Evolutionary conservation across 2,113 vertebrate genomes (phyloP), one percentile per base, ranked within the genome.

Genomic region (Podiceps cristatus): DNA sequence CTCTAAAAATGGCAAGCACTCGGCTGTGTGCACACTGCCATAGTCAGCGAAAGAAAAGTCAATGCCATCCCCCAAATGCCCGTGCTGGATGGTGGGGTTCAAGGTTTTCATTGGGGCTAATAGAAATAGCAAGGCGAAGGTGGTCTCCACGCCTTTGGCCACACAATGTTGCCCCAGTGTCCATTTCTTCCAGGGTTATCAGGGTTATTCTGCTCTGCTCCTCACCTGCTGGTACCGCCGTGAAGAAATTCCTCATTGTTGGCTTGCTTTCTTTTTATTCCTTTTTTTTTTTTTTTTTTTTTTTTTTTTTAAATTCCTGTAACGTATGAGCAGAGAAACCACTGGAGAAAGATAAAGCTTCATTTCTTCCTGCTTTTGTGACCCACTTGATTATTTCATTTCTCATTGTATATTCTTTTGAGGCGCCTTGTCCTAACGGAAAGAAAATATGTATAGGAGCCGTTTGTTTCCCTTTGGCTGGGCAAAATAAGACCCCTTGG

Each of bases 301-400:
- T 4, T 35, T 42, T 71, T 85, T 67, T 72, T 19, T 35, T 11
- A 7, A 42, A 92, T 93, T 96, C 76, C 93, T 91, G 88, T 91
- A 94, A 94, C 33, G 76, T 89, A 60, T 44, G 80, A 94, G 28
- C 53, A 87, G 76, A 92, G 80, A 91, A 96, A 84, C 44, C 91
- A 87, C 86, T 94, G 84, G 80, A 97, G 95, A 89, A 97, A 91
- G 91, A 96, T 95, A 95, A 96, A 95, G 45, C 80, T 97, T 92
- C 94, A 91, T 96, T 96, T 97, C 91, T 97, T 97, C 95, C 97
- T 97, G 94, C 95, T 96, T 97, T 97, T 96, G 93, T 97, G 77
- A 56, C 80, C 66, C 1, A 0, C 66, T 96, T 91, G 73, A 94
- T 96, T 97, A 97, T 97, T 96, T 96, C 1, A 0, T 79, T 91